Evolutionary conservation across 2,888 invertebrate species (phyloP), one percentile per base, ranked within the genome.

Genomic region (Stomorhina lunata): DNA sequence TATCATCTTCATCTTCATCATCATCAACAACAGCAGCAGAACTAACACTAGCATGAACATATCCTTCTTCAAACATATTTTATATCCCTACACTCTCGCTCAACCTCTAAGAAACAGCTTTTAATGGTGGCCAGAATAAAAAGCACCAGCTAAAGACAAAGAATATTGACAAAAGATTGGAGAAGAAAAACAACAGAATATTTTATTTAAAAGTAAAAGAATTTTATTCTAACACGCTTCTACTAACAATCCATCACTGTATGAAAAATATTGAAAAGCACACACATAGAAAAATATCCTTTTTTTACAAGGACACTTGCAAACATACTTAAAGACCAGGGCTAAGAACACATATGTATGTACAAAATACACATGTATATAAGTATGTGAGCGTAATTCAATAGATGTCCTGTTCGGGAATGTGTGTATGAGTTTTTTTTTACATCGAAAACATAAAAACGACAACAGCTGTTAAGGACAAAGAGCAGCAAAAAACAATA

Each of bases 401-500:
- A n/a, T n/a, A n/a, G n/a, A 57, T 43, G 7, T 17, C 17, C 17
- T 43, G 1, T 43, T 15, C 17, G 43, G 15, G 3, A n/a, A 37
- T 12, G 43, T 7, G 17, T 43, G 17, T 43, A 12, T 40, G 4
- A 22, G 27, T 55, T 50, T 20, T 27, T 27, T 15, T 32, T 48
- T 48, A n/a, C 12, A 22, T 25, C 7, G 22, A 12, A 45, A 37
- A n/a, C n/a, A n/a, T n/a, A 53, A 25, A 27, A 53, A 25, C 10
- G 22, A 50, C 43, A 77, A 53, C 69, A 69, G 69, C 61, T 78
- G 78, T 48, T 78, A 45, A 68, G 6, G n/a, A 29, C 7, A 27
- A 37, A 10, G 22, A 7, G 17, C 6, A 25, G 17, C 15, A 10
- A 22, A 37, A 32, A 29, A 48, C 48, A 65, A 15, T 15, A 53